Evolutionary conservation across 2,888 invertebrate genomes (phyloP).

Genomic region (Tricholauxania praeusta): DNA sequence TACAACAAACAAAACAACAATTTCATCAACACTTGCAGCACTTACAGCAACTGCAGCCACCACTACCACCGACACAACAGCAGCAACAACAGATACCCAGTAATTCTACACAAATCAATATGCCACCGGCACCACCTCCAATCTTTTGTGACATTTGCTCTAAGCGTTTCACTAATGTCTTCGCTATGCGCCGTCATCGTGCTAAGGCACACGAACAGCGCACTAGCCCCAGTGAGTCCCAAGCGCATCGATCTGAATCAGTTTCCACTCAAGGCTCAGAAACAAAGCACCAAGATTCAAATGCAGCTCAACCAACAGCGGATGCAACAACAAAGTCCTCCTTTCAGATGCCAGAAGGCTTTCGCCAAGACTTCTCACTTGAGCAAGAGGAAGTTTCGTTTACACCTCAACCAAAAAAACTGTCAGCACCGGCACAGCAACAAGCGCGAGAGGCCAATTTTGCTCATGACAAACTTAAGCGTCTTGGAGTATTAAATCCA

Average conservation of each 20-base stretch:
- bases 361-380: constrained; percentile 66
- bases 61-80: constrained; percentile 48
- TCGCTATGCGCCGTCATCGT: constrained; percentile 78
- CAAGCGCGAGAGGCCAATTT: constrained; percentile 80
- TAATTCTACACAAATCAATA: constrained; percentile 44
- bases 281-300: constrained; percentile 12
- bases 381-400: constrained; percentile 69
- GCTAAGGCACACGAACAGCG: constrained; percentile 73
- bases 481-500: constrained; percentile 84
- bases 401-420: constrained; percentile 71
- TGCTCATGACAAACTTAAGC: constrained; percentile 79
- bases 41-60: constrained; percentile 46
- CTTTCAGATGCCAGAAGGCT: constrained; percentile 67
- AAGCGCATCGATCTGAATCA: constrained; percentile 39
- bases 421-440: constrained; percentile 74
- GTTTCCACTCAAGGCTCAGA: constrained; percentile 35
- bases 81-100: constrained; percentile 38
- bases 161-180: constrained; percentile 80
- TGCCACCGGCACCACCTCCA: constrained; percentile 55
- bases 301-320: constrained; percentile 20
- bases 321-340: constrained; percentile 45
- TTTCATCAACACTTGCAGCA: constrained; percentile 46
- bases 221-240: constrained; percentile 40
- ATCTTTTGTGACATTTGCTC: constrained; percentile 79
- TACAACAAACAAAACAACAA: constrained; percentile 48